Conservation (phyloP, 2,113 vertebrate species). For the Limnothrissa miodon region DNA sequence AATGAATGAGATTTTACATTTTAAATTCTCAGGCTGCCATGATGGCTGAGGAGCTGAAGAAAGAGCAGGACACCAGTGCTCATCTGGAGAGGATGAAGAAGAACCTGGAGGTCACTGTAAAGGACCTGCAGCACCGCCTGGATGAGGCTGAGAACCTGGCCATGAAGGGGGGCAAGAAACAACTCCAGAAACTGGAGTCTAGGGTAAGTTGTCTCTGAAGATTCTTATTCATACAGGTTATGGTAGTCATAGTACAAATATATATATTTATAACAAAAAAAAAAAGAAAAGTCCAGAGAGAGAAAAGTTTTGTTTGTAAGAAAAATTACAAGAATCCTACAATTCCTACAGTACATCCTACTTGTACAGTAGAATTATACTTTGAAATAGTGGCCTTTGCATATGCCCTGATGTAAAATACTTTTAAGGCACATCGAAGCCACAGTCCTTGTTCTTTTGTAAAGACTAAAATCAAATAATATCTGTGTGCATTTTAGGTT, state of each 20-base stretch:
- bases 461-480: background rate
- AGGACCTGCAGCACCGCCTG: slow-evolving; percentile 78
- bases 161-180: slow-evolving; percentile 80
- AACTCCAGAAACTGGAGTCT: slow-evolving; percentile 78
- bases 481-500: slow-evolving; percentile 60
- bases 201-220: slow-evolving; percentile 65
- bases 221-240: no score
- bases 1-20: background rate
- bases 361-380: no score
- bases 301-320: no score
- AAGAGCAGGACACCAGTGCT: slow-evolving; percentile 82
- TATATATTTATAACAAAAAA: no score
- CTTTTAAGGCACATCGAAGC: no score
- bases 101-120: slow-evolving; percentile 83
- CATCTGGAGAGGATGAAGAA: slow-evolving; percentile 94
- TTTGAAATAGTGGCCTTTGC: no score
- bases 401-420: no score
- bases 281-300: no score
- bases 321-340: no score
- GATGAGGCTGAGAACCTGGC: slow-evolving; percentile 84
- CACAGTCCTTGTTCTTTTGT: no score
- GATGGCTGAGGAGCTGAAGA: slow-evolving; percentile 86
- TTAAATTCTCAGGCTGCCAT: slow-evolving; percentile 69
- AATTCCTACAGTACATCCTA: no score
- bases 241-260: no score